Base-by-base conservation (phyloP, 2,888 invertebrate genomes). In the Agrypnus murinus region DNA sequence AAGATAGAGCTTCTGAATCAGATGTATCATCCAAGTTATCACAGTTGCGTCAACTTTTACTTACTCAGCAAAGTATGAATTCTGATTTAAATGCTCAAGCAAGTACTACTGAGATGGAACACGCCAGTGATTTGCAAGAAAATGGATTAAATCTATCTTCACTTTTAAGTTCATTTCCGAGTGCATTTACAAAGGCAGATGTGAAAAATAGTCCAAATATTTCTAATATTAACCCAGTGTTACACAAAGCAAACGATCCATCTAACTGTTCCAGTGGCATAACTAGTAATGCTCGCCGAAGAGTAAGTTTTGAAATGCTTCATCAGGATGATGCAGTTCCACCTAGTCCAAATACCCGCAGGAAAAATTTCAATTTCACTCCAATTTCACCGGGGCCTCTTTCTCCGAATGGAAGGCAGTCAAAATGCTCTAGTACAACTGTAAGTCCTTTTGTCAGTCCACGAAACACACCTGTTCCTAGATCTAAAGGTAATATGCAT, bases 371-470 rank as follows among this genome's bases (percentile, higher is more conserved):
- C 82, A 94, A 92, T 83, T 96, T 96, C 81, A 93, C 93, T 32
- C 95, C 95, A 0, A 96, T 96, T 81, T 94, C 95, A 36, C 94
- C 94, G 1, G 91, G 91, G n/a, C 90, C 92, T 46, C 90, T 90
- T 78, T 92, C 92, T 0, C 92, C 92, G 1, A 79, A 67, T 63
- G 87, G 86, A 9, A 84, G 86, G 15, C 87, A 87, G 19, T 89
- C 89, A 1, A 89, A 89, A 77, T 87, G 88, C 25, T 91, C 90
- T 74, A 92, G 92, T 76, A 91, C 92, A 0, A 91, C 90, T 60
- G 92, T 91, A 19, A 93, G 92, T 83, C 93, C 94, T 0, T 95
- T 95, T 83, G 94, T 95, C 10, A 95, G 95, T 77, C 95, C 95
- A 0, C 87, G 93, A 50, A 90, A 92, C 77, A 92, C 94, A 0